Conservation (phyloP, 2,113 vertebrate genomes). For the Calidris pugnax region DNA sequence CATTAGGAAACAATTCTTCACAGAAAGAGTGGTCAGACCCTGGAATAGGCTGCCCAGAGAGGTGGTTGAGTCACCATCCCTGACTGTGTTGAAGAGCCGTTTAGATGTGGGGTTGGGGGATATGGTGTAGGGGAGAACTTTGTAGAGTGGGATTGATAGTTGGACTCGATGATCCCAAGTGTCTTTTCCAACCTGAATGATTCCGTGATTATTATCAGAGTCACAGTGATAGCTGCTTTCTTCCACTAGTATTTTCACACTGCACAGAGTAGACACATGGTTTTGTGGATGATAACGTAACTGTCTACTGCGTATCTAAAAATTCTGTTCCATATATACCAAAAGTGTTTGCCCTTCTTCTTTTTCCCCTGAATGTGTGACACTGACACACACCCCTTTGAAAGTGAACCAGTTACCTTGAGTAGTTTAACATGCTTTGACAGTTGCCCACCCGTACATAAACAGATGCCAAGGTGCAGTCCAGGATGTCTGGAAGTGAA, state of each 20-base stretch:
- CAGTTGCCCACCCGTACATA: background rate
- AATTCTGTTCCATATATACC: background rate
- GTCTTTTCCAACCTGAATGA: too few species aligned
- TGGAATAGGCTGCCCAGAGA: too few species aligned
- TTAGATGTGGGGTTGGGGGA: too few species aligned
- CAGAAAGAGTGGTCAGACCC: too few species aligned
- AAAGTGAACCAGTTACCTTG: background rate
- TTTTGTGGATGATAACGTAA: background rate
- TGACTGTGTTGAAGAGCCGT: too few species aligned
- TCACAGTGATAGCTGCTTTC: background rate
- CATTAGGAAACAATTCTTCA: too few species aligned
- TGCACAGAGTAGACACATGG: background rate
- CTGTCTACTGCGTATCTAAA: background rate
- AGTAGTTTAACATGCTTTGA: background rate
- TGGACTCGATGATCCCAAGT: too few species aligned
- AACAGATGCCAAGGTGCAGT: background rate
- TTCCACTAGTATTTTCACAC: background rate
- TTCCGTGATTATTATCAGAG: background rate
- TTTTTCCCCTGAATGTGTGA: background rate
- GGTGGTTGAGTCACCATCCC: too few species aligned
- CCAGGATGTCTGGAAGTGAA: conserved; percentile 1
- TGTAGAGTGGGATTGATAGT: too few species aligned
- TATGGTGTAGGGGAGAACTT: too few species aligned
- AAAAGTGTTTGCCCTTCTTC: background rate
- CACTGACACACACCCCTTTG: background rate